Evolutionary conservation across 64 coral and sea anemone species (phyloP).

Genomic region (Montipora capricornis): DNA sequence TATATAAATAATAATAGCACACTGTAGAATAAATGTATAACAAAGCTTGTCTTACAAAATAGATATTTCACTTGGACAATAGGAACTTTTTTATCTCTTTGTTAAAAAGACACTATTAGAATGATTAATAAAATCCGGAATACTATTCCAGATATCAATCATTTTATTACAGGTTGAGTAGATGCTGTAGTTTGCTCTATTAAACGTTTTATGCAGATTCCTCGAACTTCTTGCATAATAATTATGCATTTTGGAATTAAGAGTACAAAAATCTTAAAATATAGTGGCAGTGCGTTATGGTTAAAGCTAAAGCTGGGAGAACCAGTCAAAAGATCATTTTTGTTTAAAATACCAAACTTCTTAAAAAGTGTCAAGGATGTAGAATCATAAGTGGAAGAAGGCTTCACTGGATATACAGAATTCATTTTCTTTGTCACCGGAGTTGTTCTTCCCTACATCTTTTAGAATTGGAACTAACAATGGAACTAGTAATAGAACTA

Average conservation of each 20-base stretch:
- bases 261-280: conserved; percentile 2
- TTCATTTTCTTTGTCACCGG: too few species aligned
- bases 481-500: too few species aligned
- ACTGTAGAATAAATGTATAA: too few species aligned
- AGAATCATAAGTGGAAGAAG: background rate
- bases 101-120: background rate
- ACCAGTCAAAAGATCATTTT: conserved; percentile 13
- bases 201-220: conserved; percentile 15
- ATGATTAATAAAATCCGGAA: background rate
- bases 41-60: background rate
- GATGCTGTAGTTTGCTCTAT: background rate
- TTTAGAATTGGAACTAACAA: too few species aligned
- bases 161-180: conserved; percentile 11
- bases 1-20: too few species aligned
- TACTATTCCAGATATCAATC: background rate
- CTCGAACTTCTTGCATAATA: background rate
- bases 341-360: conserved; percentile 1
- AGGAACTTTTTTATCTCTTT: background rate
- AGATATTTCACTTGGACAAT: background rate
- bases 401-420: too few species aligned
- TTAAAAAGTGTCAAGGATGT: conserved; percentile 14
- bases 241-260: conserved; percentile 6
- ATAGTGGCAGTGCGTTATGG: background rate
- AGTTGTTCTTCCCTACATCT: too few species aligned
- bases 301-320: conserved; percentile 1